These are phyloP conservation scores for Hyperoodon ampullatus DNA, from an alignment of 2,113 vertebrate species.

Conservation along the genomic window DNA sequence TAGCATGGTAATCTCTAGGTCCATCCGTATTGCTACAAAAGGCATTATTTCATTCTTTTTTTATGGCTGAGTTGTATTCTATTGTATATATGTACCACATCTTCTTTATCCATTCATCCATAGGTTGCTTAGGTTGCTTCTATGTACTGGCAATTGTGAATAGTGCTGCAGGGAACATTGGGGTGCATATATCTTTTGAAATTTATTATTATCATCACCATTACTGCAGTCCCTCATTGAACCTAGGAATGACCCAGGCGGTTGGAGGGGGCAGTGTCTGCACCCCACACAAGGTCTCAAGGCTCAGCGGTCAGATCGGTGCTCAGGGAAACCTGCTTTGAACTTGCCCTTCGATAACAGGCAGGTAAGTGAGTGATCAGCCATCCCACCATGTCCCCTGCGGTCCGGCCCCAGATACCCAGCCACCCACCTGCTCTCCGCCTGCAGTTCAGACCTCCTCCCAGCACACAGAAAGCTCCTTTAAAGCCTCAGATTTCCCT, in stretches of 20 bases:
- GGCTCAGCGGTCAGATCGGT: not conserved
- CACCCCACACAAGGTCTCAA: not conserved
- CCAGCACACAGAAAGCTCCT: not conserved
- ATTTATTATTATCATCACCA: too few relatives aligned
- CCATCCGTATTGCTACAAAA: not conserved
- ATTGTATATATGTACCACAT: fast-evolving
- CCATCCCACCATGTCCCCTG: not conserved
- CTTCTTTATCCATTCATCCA: fast-evolving
- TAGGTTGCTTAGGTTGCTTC: too few relatives aligned
- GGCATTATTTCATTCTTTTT: not conserved
- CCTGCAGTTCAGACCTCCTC: fast-evolving
- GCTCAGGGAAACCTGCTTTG: not conserved
- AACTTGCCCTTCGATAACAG: fast-evolving
- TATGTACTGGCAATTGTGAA: fast-evolving
- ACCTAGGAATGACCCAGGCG: fast-evolving
- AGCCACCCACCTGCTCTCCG: not conserved
- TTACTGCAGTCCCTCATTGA: not conserved
- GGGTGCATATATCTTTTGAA: fast-evolving
- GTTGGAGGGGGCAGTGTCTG: not conserved
- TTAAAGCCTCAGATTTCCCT: not conserved
- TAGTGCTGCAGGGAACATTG: not conserved
- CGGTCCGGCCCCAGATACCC: fast-evolving
- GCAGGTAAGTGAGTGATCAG: not conserved
- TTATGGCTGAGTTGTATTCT: not conserved
- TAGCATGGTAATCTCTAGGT: not conserved